Evolutionary conservation across 2,888 invertebrate genomes (phyloP).

Genomic region (Andrena camellia): DNA sequence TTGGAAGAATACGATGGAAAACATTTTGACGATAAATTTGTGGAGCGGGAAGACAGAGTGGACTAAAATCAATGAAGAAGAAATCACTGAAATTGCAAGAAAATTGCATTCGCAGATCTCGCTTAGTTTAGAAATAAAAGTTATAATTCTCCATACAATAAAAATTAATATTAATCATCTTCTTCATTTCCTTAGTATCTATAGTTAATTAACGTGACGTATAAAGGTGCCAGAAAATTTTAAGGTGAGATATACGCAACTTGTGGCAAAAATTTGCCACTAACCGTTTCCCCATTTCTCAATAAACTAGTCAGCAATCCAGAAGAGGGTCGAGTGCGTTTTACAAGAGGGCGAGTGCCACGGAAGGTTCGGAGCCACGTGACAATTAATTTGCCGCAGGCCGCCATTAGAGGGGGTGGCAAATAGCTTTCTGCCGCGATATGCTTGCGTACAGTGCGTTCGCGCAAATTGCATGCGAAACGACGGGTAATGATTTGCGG

Average conservation of each 20-base stretch:
- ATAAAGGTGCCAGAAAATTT: background rate
- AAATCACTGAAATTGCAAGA: too few species aligned
- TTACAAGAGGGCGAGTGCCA: conserved; percentile 27
- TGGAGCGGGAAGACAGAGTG: too few species aligned
- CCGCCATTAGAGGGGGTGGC: conserved; percentile 46
- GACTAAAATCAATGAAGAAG: too few species aligned
- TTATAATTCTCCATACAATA: too few species aligned
- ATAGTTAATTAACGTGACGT: too few species aligned
- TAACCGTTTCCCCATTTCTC: conserved; percentile 11
- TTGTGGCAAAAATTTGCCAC: conserved; percentile 9
- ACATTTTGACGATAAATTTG: too few species aligned
- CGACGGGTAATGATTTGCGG: conserved; percentile 58
- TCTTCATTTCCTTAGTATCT: too few species aligned
- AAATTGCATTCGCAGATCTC: too few species aligned
- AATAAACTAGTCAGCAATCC: conserved; percentile 16
- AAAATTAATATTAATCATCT: too few species aligned
- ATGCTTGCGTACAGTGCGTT: conserved; percentile 46
- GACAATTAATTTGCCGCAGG: conserved; percentile 55
- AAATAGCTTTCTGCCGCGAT: conserved; percentile 61
- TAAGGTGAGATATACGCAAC: background rate
- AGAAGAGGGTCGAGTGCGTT: conserved; percentile 23
- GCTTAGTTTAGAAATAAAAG: too few species aligned
- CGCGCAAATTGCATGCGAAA: conserved; percentile 57
- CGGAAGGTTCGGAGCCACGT: conserved; percentile 45
- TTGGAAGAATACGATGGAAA: background rate